Conservation (phyloP, 2,888 invertebrate genomes). For the Acleris emargana region DNA sequence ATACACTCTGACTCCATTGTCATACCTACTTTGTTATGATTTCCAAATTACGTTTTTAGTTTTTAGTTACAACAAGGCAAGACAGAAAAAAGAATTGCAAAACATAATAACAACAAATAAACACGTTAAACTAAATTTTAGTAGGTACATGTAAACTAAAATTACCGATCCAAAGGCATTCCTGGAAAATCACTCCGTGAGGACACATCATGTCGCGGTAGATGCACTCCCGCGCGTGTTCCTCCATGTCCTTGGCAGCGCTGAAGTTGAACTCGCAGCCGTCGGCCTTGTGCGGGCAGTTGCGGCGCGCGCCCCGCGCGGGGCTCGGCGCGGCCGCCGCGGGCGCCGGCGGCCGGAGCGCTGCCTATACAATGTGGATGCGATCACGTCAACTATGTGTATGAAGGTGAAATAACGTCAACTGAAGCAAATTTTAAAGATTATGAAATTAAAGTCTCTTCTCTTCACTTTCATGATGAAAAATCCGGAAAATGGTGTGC, state of each 20-base stretch:
- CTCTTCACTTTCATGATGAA: no score
- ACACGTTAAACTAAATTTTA: not conserved
- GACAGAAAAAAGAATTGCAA: not conserved
- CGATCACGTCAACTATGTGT: no score
- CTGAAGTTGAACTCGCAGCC: not conserved
- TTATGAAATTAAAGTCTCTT: no score
- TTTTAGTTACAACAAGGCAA: no score
- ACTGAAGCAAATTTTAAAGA: no score
- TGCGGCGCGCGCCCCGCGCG: not conserved
- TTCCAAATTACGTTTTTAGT: no score
- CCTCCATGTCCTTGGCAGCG: not conserved
- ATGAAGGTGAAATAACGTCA: no score
- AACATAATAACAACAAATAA: not conserved
- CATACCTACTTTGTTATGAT: no score
- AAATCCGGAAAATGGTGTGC: no score
- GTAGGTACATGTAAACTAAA: not conserved
- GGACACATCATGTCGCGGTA: not conserved
- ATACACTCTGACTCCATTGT: no score
- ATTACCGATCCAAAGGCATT: not conserved
- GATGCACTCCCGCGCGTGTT: not conserved
- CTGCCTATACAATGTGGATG: conserved; percentile 37
- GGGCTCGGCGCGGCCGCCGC: not conserved
- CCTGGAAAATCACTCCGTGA: not conserved
- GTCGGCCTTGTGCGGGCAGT: not conserved
- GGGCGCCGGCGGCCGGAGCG: not conserved